phyloP scores from a whole-genome alignment of 2,113 vertebrate species.

The Candoia aspera region DNA sequence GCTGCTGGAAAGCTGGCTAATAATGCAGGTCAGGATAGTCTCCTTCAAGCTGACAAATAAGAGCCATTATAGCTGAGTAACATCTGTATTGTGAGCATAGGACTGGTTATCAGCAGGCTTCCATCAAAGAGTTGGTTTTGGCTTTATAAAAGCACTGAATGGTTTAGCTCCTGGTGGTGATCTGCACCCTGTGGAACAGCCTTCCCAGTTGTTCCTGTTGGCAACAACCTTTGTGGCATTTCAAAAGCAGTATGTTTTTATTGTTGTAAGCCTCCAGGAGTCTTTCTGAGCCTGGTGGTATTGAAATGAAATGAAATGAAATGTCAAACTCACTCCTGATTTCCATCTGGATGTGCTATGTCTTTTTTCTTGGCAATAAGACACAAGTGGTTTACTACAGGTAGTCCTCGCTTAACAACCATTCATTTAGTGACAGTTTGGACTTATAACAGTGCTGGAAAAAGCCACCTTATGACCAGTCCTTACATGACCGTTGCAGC shows the following conservation, averaged over 20 bases:
- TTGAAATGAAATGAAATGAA: not conserved
- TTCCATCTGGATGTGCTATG: not conserved
- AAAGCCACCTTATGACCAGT: too few relatives aligned
- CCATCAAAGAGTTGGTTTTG: not conserved
- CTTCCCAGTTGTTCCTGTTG: not conserved
- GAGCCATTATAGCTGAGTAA: not conserved
- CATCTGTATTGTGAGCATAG: not conserved
- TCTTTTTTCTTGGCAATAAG: not conserved
- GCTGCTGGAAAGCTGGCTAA: not conserved
- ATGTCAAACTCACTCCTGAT: not conserved
- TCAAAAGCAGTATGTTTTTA: not conserved
- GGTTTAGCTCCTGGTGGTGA: not conserved
- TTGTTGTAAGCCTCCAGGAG: not conserved
- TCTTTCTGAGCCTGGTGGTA: not conserved
- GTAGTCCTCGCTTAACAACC: too few relatives aligned
- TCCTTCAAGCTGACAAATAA: not conserved
- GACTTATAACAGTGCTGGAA: too few relatives aligned
- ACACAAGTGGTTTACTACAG: not conserved
- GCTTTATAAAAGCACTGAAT: not conserved
- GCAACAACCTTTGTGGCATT: not conserved
- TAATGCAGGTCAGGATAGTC: not conserved
- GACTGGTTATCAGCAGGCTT: not conserved
- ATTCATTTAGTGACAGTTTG: too few relatives aligned
- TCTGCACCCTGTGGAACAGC: not conserved
- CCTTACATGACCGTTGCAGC: too few relatives aligned